Percentiles rank a stretch among this genome's conserved stretches.
Conservation (phyloP, 30 jellyfish, hydroid and myxozoan genomes). For the Chironex yamaguchii region DNA sequence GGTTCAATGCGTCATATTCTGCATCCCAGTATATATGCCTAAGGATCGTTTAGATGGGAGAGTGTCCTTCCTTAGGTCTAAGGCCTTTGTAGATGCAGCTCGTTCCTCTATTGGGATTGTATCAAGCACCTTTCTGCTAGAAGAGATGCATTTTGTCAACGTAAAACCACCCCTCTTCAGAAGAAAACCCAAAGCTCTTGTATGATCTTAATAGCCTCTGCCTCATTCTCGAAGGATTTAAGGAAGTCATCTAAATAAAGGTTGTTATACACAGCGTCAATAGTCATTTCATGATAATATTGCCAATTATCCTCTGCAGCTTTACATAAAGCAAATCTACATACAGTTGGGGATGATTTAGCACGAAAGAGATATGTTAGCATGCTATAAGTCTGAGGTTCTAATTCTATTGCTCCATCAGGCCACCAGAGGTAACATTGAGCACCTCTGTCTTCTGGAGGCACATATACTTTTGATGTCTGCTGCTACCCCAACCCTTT, state of each 20-base stretch:
- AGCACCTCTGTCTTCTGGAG: not conserved
- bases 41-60: conserved; percentile 17
- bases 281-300: no score
- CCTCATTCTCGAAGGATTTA: conserved; percentile 7
- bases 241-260: conserved; percentile 45
- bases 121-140: conserved; percentile 18
- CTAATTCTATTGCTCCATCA: not conserved
- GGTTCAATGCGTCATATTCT: not conserved
- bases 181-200: no score
- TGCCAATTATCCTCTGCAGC: no score
- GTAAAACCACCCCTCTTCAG: conserved; percentile 26
- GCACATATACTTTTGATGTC: no score
- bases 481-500: no score
- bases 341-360: not conserved
- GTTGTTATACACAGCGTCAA: no score
- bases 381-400: not conserved
- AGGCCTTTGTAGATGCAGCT: conserved; percentile 33
- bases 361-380: not conserved
- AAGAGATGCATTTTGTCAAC: conserved; percentile 20
- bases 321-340: not conserved
- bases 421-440: not conserved
- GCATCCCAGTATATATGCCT: not conserved
- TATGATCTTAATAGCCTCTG: not conserved
- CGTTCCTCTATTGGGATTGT: conserved; percentile 48
- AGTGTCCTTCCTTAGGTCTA: conserved; percentile 28